A percentile compares a stretch with the other conserved stretches of the same genome.
Evolutionary conservation across 2,888 invertebrate species (phyloP).

Genomic region (Drosophila multiciliata): DNA sequence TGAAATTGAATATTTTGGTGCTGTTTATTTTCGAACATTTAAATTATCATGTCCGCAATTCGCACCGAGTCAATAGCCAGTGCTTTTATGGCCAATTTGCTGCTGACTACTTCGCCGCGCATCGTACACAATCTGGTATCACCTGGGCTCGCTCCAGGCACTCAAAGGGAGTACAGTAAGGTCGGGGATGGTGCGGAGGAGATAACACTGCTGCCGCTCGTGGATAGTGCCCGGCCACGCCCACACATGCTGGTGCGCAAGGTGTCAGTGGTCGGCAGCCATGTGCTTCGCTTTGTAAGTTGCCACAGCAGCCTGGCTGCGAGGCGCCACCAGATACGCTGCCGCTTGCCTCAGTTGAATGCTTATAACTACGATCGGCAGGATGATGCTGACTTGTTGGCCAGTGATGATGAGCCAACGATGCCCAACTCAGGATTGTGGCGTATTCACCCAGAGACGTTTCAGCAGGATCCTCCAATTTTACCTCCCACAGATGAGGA

Average conservation of each 20-base stretch:
- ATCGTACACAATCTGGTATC: conserved; percentile 4
- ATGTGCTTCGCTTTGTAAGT: conserved; percentile 44
- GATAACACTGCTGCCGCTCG: conserved; percentile 16
- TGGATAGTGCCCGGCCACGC: conserved; percentile 15
- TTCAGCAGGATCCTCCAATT: neutral
- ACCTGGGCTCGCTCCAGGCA: neutral
- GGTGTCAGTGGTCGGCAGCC: conserved; percentile 45
- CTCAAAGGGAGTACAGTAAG: conserved; percentile 29
- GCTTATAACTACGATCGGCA: neutral
- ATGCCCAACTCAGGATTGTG: neutral
- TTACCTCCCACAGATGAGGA: neutral
- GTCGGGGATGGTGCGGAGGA: conserved; percentile 39
- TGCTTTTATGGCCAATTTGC: conserved; percentile 10
- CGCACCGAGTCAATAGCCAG: neutral
- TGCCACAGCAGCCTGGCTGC: conserved; percentile 13
- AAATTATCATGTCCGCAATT: conserved; percentile 1
- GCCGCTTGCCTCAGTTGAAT: conserved; percentile 5
- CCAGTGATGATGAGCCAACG: neutral
- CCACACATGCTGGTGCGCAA: conserved; percentile 38
- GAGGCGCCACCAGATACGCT: conserved; percentile 19
- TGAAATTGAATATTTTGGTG: conserved; percentile 8
- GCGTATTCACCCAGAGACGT: neutral
- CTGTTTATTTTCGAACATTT: conserved; percentile 9
- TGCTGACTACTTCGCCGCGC: conserved; percentile 8
- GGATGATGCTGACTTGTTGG: neutral